Conservation (phyloP, 2,113 vertebrate species). For the Illadopsis cleaveri region DNA sequence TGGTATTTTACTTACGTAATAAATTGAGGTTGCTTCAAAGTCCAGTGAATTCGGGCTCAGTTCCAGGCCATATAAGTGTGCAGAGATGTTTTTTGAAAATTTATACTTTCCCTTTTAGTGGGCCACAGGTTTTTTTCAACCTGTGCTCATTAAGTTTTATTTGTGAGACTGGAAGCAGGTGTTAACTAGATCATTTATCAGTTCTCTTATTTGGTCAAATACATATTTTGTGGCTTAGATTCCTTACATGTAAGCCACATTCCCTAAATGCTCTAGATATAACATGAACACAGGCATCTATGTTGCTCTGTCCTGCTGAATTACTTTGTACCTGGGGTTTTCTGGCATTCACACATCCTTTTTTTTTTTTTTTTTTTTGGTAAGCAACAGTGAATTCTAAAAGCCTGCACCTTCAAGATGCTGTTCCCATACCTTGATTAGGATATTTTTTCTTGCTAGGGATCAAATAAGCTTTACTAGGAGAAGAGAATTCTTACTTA, state of each 20-base stretch:
- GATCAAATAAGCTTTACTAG: not conserved
- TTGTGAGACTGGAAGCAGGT: not conserved
- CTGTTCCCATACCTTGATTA: not conserved
- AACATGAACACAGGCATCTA: not conserved
- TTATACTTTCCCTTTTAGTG: not conserved
- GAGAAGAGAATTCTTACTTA: not conserved
- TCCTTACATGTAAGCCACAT: not conserved
- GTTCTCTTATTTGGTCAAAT: not conserved
- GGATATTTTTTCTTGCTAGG: not conserved
- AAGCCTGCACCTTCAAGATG: not conserved
- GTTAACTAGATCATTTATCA: not conserved
- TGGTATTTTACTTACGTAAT: conserved; percentile 11
- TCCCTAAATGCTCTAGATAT: not conserved
- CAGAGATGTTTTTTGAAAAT: not conserved
- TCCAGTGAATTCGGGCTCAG: not conserved
- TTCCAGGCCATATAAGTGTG: not conserved
- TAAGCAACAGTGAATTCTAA: not conserved
- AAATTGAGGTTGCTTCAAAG: not conserved
- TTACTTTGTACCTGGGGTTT: not conserved
- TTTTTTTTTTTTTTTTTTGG: not conserved
- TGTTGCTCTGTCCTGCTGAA: not conserved
- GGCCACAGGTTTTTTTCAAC: not conserved
- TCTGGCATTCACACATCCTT: not conserved
- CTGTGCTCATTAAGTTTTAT: not conserved
- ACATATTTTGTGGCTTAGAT: not conserved